A percentile compares a stretch with the other conserved stretches of the same genome.
Conservation (phyloP, 2,113 vertebrate species). For the Cyanoramphus novaezelandiae region DNA sequence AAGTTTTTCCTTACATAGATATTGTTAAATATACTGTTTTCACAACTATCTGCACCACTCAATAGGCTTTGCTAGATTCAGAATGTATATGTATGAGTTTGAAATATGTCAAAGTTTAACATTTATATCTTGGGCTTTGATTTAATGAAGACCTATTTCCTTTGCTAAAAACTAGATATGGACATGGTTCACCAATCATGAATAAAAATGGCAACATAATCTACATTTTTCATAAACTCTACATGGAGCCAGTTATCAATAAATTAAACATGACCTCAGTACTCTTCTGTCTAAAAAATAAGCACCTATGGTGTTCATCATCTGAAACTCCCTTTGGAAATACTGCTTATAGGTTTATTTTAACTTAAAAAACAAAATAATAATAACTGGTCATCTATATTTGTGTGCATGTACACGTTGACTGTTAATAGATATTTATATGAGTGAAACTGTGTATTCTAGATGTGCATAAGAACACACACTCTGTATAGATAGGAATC, state of each 20-base stretch:
- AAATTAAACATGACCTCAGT: neutral
- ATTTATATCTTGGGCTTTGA: neutral
- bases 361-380: neutral
- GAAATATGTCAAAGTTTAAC: neutral
- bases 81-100: neutral
- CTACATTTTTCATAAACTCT: neutral
- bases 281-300: neutral
- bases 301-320: neutral
- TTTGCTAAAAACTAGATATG: neutral
- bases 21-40: neutral
- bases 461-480: neutral
- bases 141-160: neutral
- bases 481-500: neutral
- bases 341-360: neutral
- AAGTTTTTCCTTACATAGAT: neutral
- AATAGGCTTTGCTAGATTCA: neutral
- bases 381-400: neutral
- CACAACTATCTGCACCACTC: neutral
- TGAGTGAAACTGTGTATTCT: neutral
- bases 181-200: accelerated
- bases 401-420: accelerated
- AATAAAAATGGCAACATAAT: neutral
- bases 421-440: too few species aligned
- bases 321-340: neutral
- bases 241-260: neutral